Conservation (phyloP, 1,140 invertebrate genomes). For the Aradophagus sp. region DNA sequence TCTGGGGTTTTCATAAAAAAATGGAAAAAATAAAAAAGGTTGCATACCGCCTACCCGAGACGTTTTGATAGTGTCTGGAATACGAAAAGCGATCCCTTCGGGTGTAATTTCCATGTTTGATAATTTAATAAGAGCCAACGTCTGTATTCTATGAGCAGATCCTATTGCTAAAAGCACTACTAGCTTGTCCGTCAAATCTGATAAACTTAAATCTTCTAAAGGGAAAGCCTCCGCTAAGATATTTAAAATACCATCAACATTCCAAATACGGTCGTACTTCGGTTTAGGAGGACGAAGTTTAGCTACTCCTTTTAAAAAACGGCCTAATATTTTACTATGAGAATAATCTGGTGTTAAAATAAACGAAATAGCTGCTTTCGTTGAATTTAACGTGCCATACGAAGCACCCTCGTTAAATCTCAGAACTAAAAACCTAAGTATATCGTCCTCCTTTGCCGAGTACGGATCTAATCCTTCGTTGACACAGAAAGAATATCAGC, state of each 20-base stretch:
- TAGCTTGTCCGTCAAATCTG: slow-evolving; percentile 6
- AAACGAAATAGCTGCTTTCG: slow-evolving; percentile 15
- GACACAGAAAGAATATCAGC: not conserved
- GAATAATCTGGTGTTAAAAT: slow-evolving; percentile 4
- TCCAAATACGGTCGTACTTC: slow-evolving; percentile 23
- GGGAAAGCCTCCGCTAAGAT: slow-evolving; percentile 5
- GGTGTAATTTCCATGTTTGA: slow-evolving; percentile 1
- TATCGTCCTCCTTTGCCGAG: not conserved
- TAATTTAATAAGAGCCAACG: slow-evolving; percentile 18
- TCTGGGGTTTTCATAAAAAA: slow-evolving; percentile 4
- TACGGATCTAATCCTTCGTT: not conserved
- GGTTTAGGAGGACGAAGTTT: slow-evolving; percentile 23
- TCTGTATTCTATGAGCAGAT: slow-evolving; percentile 41
- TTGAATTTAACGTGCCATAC: slow-evolving; percentile 22
- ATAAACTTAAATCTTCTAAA: slow-evolving; percentile 4
- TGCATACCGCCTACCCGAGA: slow-evolving; percentile 15
- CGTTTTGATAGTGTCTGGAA: slow-evolving; percentile 21
- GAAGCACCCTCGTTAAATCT: slow-evolving; percentile 4
- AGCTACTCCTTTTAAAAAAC: slow-evolving; percentile 23
- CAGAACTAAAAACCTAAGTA: slow-evolving; percentile 9
- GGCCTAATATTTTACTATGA: not conserved
- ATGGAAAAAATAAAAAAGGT: slow-evolving; percentile 14
- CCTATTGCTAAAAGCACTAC: slow-evolving; percentile 33
- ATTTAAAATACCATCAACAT: slow-evolving; percentile 19
- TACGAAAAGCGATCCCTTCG: slow-evolving; percentile 17